Evolutionary conservation across 2,888 invertebrate genomes (phyloP).

Genomic region (Caenorhabditis parvicauda): DNA sequence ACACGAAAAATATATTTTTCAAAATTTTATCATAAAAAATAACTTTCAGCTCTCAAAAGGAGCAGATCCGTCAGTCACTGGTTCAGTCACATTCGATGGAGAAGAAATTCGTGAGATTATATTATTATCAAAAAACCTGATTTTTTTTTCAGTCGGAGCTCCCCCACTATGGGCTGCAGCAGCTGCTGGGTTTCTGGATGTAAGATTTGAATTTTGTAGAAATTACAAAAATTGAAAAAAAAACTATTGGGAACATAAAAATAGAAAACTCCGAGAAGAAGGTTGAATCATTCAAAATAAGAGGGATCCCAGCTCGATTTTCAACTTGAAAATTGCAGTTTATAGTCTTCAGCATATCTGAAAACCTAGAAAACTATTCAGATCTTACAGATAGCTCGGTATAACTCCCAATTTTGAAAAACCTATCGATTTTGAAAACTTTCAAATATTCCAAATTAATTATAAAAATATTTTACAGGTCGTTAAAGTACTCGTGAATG

Average conservation of each 20-base stretch:
- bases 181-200: constrained; percentile 81
- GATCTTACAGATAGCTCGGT: no score
- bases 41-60: constrained; percentile 38
- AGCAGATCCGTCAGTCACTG: constrained; percentile 50
- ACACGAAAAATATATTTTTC: not conserved
- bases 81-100: constrained; percentile 86
- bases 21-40: not conserved
- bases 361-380: no score
- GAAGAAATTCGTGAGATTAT: constrained; percentile 76
- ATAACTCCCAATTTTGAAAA: no score
- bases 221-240: not conserved
- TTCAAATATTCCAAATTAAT: not conserved
- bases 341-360: no score
- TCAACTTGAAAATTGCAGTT: no score
- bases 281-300: no score
- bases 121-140: not conserved
- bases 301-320: no score
- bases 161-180: constrained; percentile 96
- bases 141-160: constrained; percentile 72
- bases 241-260: no score
- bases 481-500: constrained; percentile 54
- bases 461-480: constrained; percentile 16
- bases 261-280: no score
- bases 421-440: not conserved
- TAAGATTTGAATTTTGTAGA: constrained; percentile 5